Evolutionary conservation across 2,113 vertebrate genomes (phyloP), one percentile per base, ranked within the genome.

Genomic region (Rhabdomys dilectus): DNA sequence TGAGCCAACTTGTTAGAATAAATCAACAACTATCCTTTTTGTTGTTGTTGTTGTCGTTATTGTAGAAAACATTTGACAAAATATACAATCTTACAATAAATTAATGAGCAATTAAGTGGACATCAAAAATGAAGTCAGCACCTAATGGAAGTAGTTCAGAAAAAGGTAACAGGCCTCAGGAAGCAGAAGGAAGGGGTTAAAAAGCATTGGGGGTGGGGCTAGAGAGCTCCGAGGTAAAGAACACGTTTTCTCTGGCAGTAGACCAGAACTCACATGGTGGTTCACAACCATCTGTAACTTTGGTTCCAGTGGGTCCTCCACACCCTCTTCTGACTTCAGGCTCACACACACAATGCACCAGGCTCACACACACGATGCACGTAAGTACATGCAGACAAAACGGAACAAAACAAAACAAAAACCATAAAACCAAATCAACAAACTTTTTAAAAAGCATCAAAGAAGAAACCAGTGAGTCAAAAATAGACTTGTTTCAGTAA

Each of bases 31-130:
- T 88, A 70, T n/a, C 3, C 39, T 42, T 60, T 76, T 51, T 56
- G 51, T 91, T 51, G 15, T 51, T 56, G 51, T 91, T 51, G 15
- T 53, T 56, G 66, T 91, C 36, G 4, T 53, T 80, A 85, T 51
- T 93, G 62, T 85, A 39, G 89, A 94, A 62, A 76, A 60, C n/a
- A 53, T 34, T 68, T 15, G 62, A 76, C 36, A 66, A 78, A 66
- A 73, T 24, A 70, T 34, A n/a, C 17, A 82, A 45, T 89, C 48
- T 86, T 91, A 72, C 89, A 64, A 93, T 42, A 36, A 90, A 68
- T 78, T 90, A 88, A 80, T 91, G 80, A 64, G 94, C 86, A 24
- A n/a, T 80, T 85, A 89, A 86, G 70, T 29, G 75, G 73, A 72
- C 51, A 72, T 72, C 51, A 60, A 92, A 82, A 89, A 64, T 77